Base-by-base conservation (phyloP, 2,888 invertebrate species). In the Lepidocyrtoides sp. region DNA sequence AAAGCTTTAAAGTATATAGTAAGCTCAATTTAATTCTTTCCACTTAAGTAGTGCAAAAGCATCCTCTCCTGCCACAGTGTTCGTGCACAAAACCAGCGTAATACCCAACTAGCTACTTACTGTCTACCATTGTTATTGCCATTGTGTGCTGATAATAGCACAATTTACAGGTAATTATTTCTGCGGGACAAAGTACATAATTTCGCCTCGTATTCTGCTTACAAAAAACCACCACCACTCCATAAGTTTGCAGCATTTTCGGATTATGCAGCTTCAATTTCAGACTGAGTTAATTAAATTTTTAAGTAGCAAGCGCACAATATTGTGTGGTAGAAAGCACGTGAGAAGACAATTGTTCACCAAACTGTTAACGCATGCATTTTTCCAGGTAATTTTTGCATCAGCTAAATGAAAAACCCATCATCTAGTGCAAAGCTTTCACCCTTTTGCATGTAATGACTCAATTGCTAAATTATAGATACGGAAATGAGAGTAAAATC, bases 101-200 rank as follows among this genome's bases (percentile, higher is more conserved):
- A n/a, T n/a, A n/a, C n/a, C n/a, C n/a, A n/a, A n/a, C n/a, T n/a
- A n/a, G n/a, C n/a, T n/a, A n/a, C n/a, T n/a, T n/a, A n/a, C n/a
- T n/a, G n/a, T n/a, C n/a, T 66, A 26, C 66, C 20, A 66, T 66
- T 66, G n/a, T 26, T 60, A 60, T 26, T 7, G 20, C 8, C 10
- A 29, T 12, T 29, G 41, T 66, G 69, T 69, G 23, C 41, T 48
- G 48, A 79, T 79, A 79, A 79, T 79, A 8, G 32, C 60, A 63
- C 20, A 86, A 86, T 77, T 75, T 86, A 51, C 44, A 26, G 17
- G 77, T 44, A 57, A 86, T 86, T 75, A 86, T 86, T 57, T 86
- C 44, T 48, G 44, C 60, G 41, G 44, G 48, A 86, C 86, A 86
- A 86, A 86, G 77, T 63, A 86, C 77, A 77, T 86, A 86, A 86